Evolutionary conservation across 1,140 invertebrate genomes (phyloP).

Genomic region (Watersipora subatra): DNA sequence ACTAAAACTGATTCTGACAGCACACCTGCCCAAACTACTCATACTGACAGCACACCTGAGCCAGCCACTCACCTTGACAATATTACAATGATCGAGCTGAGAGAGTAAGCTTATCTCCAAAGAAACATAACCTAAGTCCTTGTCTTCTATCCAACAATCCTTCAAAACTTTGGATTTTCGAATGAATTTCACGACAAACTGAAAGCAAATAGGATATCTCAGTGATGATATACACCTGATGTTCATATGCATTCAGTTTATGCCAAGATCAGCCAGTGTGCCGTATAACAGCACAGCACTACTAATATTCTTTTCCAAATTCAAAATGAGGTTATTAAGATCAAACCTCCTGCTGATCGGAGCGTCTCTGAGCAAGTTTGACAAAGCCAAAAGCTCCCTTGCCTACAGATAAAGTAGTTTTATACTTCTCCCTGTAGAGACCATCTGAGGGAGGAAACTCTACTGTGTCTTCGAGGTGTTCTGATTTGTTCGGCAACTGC

Average conservation of each 20-base stretch:
- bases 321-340: no score
- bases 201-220: slow-evolving; percentile 4
- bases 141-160: slow-evolving; percentile 54
- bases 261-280: no score
- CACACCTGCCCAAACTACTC: no score
- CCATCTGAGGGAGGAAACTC: slow-evolving; percentile 45
- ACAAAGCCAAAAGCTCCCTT: slow-evolving; percentile 64
- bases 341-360: slow-evolving; percentile 47
- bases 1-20: no score
- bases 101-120: slow-evolving; percentile 54
- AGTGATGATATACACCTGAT: no score
- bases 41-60: no score
- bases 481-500: no score
- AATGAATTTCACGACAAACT: slow-evolving; percentile 60
- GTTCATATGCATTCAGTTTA: no score
- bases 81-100: slow-evolving; percentile 55
- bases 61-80: slow-evolving; percentile 50
- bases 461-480: not conserved
- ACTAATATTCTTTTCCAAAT: no score
- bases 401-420: slow-evolving; percentile 56
- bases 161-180: slow-evolving; percentile 54
- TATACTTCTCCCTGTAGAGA: slow-evolving; percentile 51
- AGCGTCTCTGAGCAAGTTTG: slow-evolving; percentile 51
- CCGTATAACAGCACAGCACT: no score
- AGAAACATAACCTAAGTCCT: slow-evolving; percentile 43